Conservation (phyloP, 1,140 invertebrate genomes). For the Megathymus violae region DNA sequence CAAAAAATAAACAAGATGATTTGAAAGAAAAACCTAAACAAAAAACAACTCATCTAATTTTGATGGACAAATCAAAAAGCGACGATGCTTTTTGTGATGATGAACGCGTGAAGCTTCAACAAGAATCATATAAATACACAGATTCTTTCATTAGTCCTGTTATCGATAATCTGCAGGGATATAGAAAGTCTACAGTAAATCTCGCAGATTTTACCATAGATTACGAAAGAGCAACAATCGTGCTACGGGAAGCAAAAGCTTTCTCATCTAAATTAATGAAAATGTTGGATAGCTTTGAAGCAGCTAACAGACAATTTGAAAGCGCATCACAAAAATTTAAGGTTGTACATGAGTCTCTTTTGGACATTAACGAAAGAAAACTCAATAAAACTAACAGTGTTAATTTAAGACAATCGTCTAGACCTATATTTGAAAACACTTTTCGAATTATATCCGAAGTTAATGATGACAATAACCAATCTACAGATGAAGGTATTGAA, state of each 20-base stretch:
- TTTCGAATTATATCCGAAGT: neutral
- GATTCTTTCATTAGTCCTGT: neutral
- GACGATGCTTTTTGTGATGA: no score
- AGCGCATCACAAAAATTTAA: conserved; percentile 49
- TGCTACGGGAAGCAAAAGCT: conserved; percentile 48
- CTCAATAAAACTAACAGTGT: neutral
- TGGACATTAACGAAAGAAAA: conserved; percentile 13
- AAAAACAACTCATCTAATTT: neutral
- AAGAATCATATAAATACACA: neutral
- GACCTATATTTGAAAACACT: neutral
- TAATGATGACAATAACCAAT: neutral
- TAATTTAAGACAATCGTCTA: neutral
- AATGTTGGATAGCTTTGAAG: conserved; percentile 56
- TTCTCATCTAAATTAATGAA: conserved; percentile 51
- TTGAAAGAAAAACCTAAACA: neutral
- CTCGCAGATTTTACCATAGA: conserved; percentile 10
- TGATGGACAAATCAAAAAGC: no score
- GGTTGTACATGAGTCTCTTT: conserved; percentile 24
- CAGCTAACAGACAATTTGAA: conserved; percentile 55
- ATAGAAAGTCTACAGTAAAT: neutral
- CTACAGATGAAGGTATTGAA: neutral
- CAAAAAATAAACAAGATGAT: neutral
- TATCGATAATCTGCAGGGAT: neutral
- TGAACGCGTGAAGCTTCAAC: neutral
- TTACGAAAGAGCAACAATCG: conserved; percentile 45